phyloP scores from a whole-genome alignment of 2,113 vertebrate species.

The Ammodramus savannarum region DNA sequence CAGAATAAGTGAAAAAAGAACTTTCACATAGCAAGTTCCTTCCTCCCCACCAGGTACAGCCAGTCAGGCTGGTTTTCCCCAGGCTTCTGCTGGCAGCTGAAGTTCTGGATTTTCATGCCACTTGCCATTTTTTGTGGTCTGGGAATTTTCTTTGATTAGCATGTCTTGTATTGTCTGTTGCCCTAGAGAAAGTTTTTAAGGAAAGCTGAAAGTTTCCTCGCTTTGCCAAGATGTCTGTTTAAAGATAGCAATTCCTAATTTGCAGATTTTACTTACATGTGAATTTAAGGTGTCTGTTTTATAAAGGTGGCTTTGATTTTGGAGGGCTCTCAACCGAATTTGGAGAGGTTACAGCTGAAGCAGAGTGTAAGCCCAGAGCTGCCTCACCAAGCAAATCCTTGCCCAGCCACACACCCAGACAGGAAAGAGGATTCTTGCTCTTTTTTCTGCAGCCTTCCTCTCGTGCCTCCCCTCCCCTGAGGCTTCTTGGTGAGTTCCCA shows the following conservation, averaged over 20 bases:
- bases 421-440: background rate
- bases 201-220: background rate
- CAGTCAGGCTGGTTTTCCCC: background rate
- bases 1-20: background rate
- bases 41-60: background rate
- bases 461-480: background rate
- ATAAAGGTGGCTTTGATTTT: background rate
- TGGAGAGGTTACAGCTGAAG: background rate
- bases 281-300: background rate
- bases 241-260: background rate
- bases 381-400: background rate
- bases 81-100: background rate
- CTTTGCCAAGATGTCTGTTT: background rate
- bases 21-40: rapidly evolving
- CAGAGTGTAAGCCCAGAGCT: background rate
- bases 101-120: background rate
- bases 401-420: background rate
- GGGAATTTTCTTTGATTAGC: background rate
- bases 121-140: background rate
- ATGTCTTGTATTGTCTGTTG: background rate
- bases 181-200: background rate
- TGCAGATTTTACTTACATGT: background rate
- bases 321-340: background rate
- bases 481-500: background rate
- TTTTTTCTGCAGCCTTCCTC: background rate